Base-by-base conservation (phyloP, 2,113 vertebrate genomes). In the Eulacestoma nigropectus region DNA sequence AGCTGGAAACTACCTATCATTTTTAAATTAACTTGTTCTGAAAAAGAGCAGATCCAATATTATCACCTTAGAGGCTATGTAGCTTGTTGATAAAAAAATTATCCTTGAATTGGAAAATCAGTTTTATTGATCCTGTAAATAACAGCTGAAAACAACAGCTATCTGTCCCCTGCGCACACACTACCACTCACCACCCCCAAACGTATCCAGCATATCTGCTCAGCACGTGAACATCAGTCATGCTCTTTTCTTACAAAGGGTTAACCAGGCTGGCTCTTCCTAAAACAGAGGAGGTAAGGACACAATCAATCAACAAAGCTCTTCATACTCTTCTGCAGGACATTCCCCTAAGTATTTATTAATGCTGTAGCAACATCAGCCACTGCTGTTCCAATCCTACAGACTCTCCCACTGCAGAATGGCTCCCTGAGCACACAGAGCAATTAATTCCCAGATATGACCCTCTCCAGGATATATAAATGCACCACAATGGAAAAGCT, bases 111-210 rank as follows among this genome's bases (percentile, higher is more conserved):
- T 90, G 87, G 75, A 95, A 96, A 96, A 96, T 94, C 90, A 81
- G 73, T 96, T 96, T 75, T 95, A 97, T 96, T 97, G 97, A 97
- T 96, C 85, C 85, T 75, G 78, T 84, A 94, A 95, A 81, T 88
- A 97, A 94, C 79, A 93, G 75, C 85, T 93, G 90, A 96, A 96
- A 95, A 78, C 46, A 94, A 85, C 64, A 73, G 46, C 62, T 39
- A 60, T 83, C 78, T 89, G 55, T 83, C 53, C 55, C 70, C 60
- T 57, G 69, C 1, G 5, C 23, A 65, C 60, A 57, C 42, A 41
- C 50, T 57, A 35, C 19, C 27, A 14, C 14, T 49, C 57, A 6
- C 16, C 56, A 27, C 22, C 57, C 57, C 11, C 41, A 56, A 25
- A 57, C 13, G 5, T 3, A 65, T 80, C 56, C 70, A 96, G 80